Evolutionary conservation across 1,140 invertebrate species (phyloP), one percentile per base, ranked within the genome.

Genomic region (Nasonia vitripennis): DNA sequence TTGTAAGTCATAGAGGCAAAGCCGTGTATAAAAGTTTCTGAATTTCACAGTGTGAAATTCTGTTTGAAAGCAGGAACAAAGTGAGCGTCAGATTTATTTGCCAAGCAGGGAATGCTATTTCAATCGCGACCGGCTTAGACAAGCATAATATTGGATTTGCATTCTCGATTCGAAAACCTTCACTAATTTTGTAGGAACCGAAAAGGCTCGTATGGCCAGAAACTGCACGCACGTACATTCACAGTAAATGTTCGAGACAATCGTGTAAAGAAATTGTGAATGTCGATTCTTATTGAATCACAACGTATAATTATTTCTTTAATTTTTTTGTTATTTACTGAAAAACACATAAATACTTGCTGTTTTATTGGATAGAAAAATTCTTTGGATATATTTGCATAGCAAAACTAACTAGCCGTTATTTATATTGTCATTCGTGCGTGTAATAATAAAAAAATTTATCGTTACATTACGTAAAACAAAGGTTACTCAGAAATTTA

Each of bases 71-170:
- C 20, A 62, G 55, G 17, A 62, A 62, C 17, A 62, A 62, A 62
- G 6, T n/a, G 17, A n/a, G 55, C 14, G 6, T 62, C 2, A n/a
- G 12, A 71, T 71, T 11, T 31, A 34, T 71, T 71, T 34, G 27
- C 70, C 70, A 71, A 71, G 70, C 5, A 4, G 70, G 17, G 70
- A 12, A 11, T 5, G 70, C 27, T 31, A 71, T 71, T 31, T 31
- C 0, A 27, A 34, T 31, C 31, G 70, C 10, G 11, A 27, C 70
- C 20, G 20, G 17, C 20, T 45, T 1, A 5, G 55, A 6, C 55
- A 62, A 62, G 17, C 23, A 27, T 71, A 34, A 71, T 71, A 34
- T 71, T 71, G 70, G 70, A 71, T 71, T 70, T 70, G 9, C n/a
- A 70, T 70, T 70, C 27, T 12, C 6, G n/a, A 70, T 70, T 23